A percentile compares a stretch with the other conserved stretches of the same genome.
Conservation (phyloP, 2,113 vertebrate species). For the Passer domesticus region DNA sequence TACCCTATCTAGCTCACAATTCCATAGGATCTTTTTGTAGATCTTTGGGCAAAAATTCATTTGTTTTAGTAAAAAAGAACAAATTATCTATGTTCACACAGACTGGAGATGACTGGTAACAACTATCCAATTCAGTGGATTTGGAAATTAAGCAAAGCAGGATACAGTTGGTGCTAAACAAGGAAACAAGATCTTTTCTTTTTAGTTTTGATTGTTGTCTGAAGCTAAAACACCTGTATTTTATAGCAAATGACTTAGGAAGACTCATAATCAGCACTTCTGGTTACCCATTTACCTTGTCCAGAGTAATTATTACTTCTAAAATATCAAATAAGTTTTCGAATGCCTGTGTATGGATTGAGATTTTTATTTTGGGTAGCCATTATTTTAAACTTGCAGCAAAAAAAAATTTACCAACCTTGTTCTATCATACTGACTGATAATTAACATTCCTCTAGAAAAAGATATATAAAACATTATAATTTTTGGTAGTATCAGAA, state of each 20-base stretch:
- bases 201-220: neutral
- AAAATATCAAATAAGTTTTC: neutral
- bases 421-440: neutral
- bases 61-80: neutral
- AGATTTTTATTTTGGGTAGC: neutral
- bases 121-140: neutral
- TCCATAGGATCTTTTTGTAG: neutral
- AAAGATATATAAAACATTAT: neutral
- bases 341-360: neutral
- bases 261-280: neutral
- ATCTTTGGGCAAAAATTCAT: neutral
- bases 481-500: neutral
- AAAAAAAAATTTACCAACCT: neutral
- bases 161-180: neutral
- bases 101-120: neutral
- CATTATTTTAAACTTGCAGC: neutral
- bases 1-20: neutral
- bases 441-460: neutral
- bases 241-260: neutral
- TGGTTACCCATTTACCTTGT: neutral
- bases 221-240: neutral
- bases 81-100: neutral
- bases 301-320: neutral
- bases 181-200: neutral
- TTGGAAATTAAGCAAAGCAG: neutral